Base-by-base conservation (phyloP, 2,888 invertebrate genomes). In the Euclidia mi region DNA sequence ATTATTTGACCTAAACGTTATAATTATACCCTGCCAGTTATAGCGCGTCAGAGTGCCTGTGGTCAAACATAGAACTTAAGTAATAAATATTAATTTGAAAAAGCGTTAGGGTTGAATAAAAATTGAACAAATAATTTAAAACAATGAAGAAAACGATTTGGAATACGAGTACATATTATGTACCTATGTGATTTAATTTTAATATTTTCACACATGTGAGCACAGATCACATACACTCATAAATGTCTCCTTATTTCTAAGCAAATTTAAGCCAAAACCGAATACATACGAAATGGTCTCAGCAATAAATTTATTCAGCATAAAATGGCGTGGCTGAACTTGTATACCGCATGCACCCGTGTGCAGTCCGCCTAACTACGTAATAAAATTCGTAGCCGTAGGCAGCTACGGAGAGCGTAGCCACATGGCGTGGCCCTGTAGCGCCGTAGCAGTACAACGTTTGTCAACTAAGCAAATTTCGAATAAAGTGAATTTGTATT, bases 301-400 rank as follows among this genome's bases (percentile, higher is more conserved):
- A 18, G 51, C 72, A 41, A 63, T 74, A 74, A 75, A 72, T 70
- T 65, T 64, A 70, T 67, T 63, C 53, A 42, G 59, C 56, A 65
- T 58, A 70, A 73, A 74, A 63, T 43, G 67, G 60, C 50, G 48
- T 59, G 66, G 77, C 77, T 77, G 76, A 76, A 69, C 63, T 68
- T 51, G 74, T 79, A 70, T 59, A 74, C 76, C 72, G 61, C 77
- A 74, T 71, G 67, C 69, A 61, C 59, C 53, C 52, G 70, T 65
- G 71, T 69, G 76, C 74, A 73, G 38, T 43, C 49, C 29, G 56
- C 65, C 77, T 77, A 77, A 73, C 75, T 68, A 71, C 50, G 71
- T 71, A 65, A 73, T 72, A 72, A 68, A 71, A 71, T 58, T 48
- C 53, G 68, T 43, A 68, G 74, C 57, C 20, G 38, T 40, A 44